Conservation (phyloP, 2,113 vertebrate species). For the Salvelinus namaycush region DNA sequence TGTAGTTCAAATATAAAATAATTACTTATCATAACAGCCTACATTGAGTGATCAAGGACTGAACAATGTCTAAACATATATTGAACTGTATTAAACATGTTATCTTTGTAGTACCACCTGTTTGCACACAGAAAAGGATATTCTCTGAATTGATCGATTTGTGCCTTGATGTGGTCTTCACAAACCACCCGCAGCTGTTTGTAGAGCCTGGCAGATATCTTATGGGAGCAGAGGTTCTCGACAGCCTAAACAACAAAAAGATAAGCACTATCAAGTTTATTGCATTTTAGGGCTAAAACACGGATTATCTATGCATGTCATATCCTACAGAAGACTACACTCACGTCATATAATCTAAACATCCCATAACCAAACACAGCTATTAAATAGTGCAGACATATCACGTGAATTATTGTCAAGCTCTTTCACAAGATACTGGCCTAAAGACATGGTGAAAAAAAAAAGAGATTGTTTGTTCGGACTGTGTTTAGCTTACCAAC, state of each 20-base stretch:
- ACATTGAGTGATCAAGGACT: too few species aligned
- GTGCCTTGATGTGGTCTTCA: slow-evolving; percentile 99
- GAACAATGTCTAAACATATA: too few species aligned
- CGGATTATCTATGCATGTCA: not conserved
- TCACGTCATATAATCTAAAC: not conserved
- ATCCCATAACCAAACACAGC: not conserved
- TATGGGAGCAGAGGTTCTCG: slow-evolving; percentile 98
- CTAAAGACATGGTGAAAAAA: too few species aligned
- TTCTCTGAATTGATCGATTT: slow-evolving; percentile 98
- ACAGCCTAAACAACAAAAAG: slow-evolving; percentile 83
- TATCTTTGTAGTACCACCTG: too few species aligned
- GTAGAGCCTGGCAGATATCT: slow-evolving; percentile 98
- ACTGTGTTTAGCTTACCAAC: not conserved
- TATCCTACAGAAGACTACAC: not conserved
- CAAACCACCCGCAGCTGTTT: slow-evolving; percentile 95
- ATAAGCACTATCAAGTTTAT: not conserved
- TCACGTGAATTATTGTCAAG: not conserved
- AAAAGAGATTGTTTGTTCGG: not conserved
- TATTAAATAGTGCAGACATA: not conserved
- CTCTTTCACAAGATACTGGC: too few species aligned
- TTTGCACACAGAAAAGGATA: slow-evolving; percentile 83
- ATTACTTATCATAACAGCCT: too few species aligned
- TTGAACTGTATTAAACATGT: too few species aligned
- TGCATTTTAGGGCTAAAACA: not conserved
- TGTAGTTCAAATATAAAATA: too few species aligned